Conservation (phyloP, 1,140 invertebrate species). For the Drosophila sturtevanti region DNA sequence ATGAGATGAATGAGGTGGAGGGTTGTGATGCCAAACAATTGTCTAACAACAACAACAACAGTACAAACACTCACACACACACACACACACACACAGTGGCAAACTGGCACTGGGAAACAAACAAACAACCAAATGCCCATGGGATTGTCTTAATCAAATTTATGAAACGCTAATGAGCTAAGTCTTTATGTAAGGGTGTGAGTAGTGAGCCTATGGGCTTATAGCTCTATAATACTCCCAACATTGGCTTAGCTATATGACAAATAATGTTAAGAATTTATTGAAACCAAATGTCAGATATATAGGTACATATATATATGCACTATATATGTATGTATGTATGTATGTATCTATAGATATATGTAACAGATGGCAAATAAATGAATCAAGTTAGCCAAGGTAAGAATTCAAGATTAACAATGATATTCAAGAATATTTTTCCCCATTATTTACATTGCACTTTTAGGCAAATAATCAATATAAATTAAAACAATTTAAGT, state of each 20-base stretch:
- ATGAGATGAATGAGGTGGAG: conserved; percentile 30
- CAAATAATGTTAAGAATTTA: conserved; percentile 10
- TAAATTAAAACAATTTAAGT: too few relatives aligned
- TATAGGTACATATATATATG: neutral
- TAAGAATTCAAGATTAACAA: neutral
- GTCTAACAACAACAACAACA: conserved; percentile 39
- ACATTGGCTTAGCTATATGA: conserved; percentile 56
- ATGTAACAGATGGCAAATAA: neutral
- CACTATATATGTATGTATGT: neutral
- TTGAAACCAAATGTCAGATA: conserved; percentile 1
- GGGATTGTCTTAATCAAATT: conserved; percentile 80
- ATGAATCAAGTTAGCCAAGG: conserved; percentile 1
- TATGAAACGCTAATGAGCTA: conserved; percentile 78
- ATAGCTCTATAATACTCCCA: conserved; percentile 72
- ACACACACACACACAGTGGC: conserved; percentile 6
- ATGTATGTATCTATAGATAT: neutral
- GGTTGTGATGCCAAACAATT: conserved; percentile 12
- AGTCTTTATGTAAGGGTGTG: conserved; percentile 34
- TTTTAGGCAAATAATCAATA: too few relatives aligned
- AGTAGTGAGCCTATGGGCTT: conserved; percentile 44
- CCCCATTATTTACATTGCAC: neutral
- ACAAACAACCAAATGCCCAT: conserved; percentile 58
- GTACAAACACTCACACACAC: neutral
- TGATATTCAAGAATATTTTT: neutral
- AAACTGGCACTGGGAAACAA: conserved; percentile 51